Evolutionary conservation across 2,797 vertebrate genomes (phyloP).

Genomic region (Neomorphus geoffroyi): DNA sequence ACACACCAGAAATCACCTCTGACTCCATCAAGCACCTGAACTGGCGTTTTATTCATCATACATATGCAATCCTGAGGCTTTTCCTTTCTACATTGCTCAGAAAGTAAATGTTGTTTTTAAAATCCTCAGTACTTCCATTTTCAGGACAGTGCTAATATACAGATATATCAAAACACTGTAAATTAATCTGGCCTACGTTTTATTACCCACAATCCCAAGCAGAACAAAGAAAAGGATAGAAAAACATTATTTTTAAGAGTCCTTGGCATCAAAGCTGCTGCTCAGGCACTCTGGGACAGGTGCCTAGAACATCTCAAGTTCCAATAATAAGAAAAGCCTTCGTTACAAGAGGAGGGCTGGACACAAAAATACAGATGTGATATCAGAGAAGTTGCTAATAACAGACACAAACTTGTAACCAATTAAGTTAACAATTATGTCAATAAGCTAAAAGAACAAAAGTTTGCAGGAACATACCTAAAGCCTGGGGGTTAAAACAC

Average conservation of each 20-base stretch:
- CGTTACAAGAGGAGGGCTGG: not conserved
- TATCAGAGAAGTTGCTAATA: constrained; percentile 41
- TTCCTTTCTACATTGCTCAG: not conserved
- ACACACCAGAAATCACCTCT: not conserved
- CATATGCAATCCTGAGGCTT: not conserved
- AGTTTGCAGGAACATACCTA: not conserved
- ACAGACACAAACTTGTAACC: not conserved
- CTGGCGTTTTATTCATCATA: not conserved
- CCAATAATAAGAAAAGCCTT: constrained; percentile 49
- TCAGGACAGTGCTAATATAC: not conserved
- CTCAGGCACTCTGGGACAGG: constrained; percentile 61
- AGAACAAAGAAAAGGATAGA: constrained; percentile 25
- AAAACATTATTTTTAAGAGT: constrained; percentile 58
- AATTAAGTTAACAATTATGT: not conserved
- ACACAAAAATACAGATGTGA: constrained; percentile 24
- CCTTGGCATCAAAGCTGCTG: constrained; percentile 56
- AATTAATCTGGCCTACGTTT: constrained; percentile 19
- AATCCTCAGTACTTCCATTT: not conserved
- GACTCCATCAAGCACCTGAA: not conserved
- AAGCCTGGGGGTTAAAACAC: not conserved
- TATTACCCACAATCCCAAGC: constrained; percentile 6
- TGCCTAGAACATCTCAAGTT: constrained; percentile 58
- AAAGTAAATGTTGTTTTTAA: not conserved
- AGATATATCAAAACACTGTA: not conserved
- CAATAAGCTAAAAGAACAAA: not conserved